A percentile compares a stretch with the other conserved stretches of the same genome.
Evolutionary conservation across 2,113 vertebrate genomes (phyloP).

Genomic region (Recurvirostra avosetta): DNA sequence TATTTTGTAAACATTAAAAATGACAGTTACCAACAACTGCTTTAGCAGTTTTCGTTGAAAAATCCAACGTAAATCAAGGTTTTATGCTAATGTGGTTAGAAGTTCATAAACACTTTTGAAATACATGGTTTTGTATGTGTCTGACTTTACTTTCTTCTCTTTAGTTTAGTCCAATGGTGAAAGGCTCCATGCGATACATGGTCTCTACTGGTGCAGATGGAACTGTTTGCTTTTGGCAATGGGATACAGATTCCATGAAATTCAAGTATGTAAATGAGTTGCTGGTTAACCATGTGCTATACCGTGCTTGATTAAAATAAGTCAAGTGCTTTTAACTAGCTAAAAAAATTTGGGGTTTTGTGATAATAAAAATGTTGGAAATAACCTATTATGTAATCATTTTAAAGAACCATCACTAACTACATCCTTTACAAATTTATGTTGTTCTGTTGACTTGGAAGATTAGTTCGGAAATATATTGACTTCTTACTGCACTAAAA

Average conservation of each 20-base stretch:
- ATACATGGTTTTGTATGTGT: neutral
- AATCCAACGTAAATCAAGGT: neutral
- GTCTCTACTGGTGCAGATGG: conserved; percentile 97
- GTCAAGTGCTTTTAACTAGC: neutral
- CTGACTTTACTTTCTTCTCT: neutral
- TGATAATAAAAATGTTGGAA: neutral
- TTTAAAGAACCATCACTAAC: neutral
- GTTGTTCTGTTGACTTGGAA: neutral
- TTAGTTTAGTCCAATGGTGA: conserved; percentile 96
- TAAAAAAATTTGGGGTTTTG: neutral
- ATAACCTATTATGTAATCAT: rapidly evolving
- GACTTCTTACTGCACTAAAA: neutral
- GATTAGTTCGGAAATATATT: neutral
- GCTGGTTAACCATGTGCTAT: neutral
- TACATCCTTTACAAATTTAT: neutral
- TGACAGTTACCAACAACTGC: neutral
- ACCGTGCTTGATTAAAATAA: neutral
- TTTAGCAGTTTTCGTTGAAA: neutral
- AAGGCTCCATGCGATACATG: conserved; percentile 90
- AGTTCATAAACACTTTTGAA: neutral
- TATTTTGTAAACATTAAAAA: neutral
- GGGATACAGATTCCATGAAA: conserved; percentile 87
- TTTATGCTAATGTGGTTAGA: neutral
- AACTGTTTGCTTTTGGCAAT: conserved; percentile 97
- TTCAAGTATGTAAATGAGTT: conserved; percentile 82